Percentiles rank a stretch among this genome's conserved stretches.
Conservation (phyloP, 2,797 vertebrate genomes). For the Emydoidea blandingii region DNA sequence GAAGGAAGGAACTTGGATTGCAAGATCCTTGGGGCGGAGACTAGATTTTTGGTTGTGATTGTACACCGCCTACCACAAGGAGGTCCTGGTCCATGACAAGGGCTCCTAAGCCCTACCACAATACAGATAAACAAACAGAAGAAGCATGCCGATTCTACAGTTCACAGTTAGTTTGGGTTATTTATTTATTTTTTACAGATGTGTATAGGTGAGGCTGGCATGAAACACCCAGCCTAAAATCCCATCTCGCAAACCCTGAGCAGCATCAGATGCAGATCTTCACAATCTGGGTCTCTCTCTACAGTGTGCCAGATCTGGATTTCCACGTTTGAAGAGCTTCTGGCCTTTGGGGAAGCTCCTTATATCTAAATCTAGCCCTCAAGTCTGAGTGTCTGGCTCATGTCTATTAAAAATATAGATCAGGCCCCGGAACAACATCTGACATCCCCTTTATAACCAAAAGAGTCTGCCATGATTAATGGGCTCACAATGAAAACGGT, state of each 20-base stretch:
- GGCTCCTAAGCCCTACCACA: background rate
- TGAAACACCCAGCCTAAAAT: background rate
- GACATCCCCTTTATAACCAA: constrained; percentile 48
- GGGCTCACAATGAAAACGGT: constrained; percentile 75
- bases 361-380: constrained; percentile 49
- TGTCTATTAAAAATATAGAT: constrained; percentile 21
- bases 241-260: background rate
- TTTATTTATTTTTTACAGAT: background rate
- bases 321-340: background rate
- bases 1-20: background rate
- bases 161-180: background rate
- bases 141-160: rapidly evolving
- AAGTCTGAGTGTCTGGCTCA: constrained; percentile 21
- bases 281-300: background rate
- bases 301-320: background rate
- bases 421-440: constrained; percentile 64
- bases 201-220: background rate
- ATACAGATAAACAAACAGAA: background rate
- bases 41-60: background rate
- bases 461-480: constrained; percentile 78
- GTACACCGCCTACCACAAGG: background rate
- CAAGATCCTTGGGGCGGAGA: background rate
- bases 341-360: constrained; percentile 38
- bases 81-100: background rate
- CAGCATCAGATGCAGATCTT: background rate